These are phyloP conservation scores for Philotrypesis tridentata DNA, from an alignment of 1,140 invertebrate genomes.

Conservation along the genomic window DNA sequence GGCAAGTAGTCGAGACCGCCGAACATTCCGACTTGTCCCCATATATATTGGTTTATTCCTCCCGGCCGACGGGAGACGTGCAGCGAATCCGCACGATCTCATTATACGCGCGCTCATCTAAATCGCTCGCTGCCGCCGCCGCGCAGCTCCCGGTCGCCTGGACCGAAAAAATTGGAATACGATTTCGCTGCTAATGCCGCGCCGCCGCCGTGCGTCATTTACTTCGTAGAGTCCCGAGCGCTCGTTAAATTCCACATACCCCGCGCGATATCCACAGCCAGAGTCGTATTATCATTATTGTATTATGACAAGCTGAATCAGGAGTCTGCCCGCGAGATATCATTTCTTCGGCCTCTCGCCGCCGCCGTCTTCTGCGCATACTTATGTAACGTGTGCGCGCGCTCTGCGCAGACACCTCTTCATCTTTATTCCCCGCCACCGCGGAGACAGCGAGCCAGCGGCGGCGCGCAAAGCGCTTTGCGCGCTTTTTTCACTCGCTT, in stretches of 20 bases:
- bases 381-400: no score
- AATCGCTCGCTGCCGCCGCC: not conserved
- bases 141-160: not conserved
- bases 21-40: not conserved
- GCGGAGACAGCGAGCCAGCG: no score
- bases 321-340: not conserved
- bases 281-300: not conserved
- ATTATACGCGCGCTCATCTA: constrained; percentile 6
- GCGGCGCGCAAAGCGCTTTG: no score
- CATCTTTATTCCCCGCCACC: no score
- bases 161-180: not conserved
- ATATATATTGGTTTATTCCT: not conserved
- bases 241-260: no score
- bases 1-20: not conserved
- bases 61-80: not conserved
- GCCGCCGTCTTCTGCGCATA: no score
- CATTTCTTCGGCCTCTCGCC: no score
- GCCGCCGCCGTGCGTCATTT: not conserved
- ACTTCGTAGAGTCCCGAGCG: no score
- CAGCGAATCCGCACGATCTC: constrained; percentile 9
- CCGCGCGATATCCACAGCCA: no score
- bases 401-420: no score
- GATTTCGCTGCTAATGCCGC: not conserved
- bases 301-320: not conserved
- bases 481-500: no score